phyloP scores from a whole-genome alignment of 2,888 invertebrate species.

The Electrophaes corylata region DNA sequence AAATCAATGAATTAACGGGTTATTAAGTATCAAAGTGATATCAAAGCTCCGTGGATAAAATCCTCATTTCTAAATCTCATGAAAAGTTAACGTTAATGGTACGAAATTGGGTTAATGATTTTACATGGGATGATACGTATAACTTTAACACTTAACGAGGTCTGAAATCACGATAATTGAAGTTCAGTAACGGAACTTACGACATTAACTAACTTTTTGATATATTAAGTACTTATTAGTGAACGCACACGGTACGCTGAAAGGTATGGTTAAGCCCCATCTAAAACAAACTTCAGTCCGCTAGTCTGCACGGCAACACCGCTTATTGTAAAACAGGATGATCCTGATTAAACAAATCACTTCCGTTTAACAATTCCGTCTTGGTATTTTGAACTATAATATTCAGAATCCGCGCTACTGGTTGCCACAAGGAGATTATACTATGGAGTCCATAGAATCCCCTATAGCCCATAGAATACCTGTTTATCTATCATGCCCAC shows the following conservation, averaged over 20 bases:
- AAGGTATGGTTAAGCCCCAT: constrained; percentile 5
- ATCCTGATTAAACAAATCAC: no score
- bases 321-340: background rate
- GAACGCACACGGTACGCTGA: constrained; percentile 30
- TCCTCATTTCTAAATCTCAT: constrained; percentile 7
- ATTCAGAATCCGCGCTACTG: no score
- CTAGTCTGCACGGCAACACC: background rate
- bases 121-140: constrained; percentile 34
- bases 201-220: constrained; percentile 46
- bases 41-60: background rate
- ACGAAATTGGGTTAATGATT: constrained; percentile 39
- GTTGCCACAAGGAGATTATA: no score
- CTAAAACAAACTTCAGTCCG: constrained; percentile 2
- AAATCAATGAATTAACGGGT: background rate
- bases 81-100: constrained; percentile 25
- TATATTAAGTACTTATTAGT: constrained; percentile 45
- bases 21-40: background rate
- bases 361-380: no score
- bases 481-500: no score
- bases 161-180: constrained; percentile 42
- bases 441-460: no score
- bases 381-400: no score
- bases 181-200: constrained; percentile 40
- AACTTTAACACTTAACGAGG: constrained; percentile 40
- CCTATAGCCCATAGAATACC: no score